Evolutionary conservation across 2,797 vertebrate genomes (phyloP).

Genomic region (Clarias platycephalus): DNA sequence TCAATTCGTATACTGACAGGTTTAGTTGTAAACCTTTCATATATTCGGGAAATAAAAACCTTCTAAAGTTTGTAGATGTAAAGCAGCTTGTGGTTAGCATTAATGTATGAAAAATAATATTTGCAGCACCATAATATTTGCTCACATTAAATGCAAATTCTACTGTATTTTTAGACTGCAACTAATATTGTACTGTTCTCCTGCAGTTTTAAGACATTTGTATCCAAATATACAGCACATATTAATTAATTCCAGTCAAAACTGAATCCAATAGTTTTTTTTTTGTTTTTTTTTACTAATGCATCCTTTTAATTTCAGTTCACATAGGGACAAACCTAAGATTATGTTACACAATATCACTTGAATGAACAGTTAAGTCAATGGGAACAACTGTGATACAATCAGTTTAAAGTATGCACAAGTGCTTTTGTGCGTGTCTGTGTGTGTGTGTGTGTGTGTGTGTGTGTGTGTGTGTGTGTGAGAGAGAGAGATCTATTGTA

Average conservation of each 20-base stretch:
- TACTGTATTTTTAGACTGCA: not conserved
- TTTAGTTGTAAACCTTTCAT: not conserved
- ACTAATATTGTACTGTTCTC: not conserved
- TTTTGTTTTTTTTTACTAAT: not conserved
- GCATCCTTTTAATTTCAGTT: not conserved
- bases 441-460: conserved; percentile 28
- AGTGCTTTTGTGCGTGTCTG: conserved; percentile 22
- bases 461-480: conserved; percentile 29
- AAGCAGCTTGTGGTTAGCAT: not conserved
- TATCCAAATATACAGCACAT: no score
- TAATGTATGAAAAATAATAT: not conserved
- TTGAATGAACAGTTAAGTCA: conserved; percentile 1
- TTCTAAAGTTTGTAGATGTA: not conserved
- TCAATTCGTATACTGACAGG: not conserved
- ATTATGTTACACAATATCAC: not conserved
- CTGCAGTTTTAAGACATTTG: not conserved
- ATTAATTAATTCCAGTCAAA: not conserved
- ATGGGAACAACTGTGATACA: no score
- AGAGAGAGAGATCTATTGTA: conserved; percentile 21
- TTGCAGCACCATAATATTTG: not conserved
- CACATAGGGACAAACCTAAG: not conserved
- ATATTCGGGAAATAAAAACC: not conserved
- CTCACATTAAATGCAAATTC: not conserved
- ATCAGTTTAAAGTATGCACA: not conserved
- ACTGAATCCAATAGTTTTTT: not conserved